Conservation (phyloP, 2,113 vertebrate genomes). For the Genyomyrus donnyi region DNA sequence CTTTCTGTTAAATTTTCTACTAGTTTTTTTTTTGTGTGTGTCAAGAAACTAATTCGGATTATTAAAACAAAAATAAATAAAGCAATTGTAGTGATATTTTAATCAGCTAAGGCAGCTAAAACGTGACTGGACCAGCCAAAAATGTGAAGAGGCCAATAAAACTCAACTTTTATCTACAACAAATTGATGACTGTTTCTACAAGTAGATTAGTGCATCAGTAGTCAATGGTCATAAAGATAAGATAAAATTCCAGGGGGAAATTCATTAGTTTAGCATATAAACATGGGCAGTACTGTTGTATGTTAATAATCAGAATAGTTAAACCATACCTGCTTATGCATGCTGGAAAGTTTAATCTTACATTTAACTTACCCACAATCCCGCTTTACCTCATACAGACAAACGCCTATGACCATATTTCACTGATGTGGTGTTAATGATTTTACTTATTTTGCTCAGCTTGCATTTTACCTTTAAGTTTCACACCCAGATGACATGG, state of each 20-base stretch:
- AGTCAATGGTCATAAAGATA: not conserved
- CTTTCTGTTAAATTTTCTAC: constrained; percentile 28
- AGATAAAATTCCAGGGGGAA: not conserved
- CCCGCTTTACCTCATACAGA: not conserved
- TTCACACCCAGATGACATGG: not conserved
- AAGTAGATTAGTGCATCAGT: not conserved
- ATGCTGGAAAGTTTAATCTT: not conserved
- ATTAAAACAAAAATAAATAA: not conserved
- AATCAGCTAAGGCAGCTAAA: not conserved
- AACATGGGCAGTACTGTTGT: not conserved
- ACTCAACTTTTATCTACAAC: not conserved
- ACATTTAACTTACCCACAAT: not conserved
- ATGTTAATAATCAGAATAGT: not conserved
- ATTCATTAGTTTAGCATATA: not conserved
- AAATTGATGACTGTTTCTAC: not conserved
- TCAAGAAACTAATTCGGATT: not conserved
- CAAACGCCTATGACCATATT: not conserved
- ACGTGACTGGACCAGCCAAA: not conserved
- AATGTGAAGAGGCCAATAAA: not conserved
- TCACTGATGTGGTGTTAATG: not conserved
- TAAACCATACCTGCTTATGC: not conserved
- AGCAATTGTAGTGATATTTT: not conserved
- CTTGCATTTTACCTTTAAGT: not conserved
- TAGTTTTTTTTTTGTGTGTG: not conserved
- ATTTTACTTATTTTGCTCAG: not conserved